Evolutionary conservation across 2,113 vertebrate genomes (phyloP), one percentile per base, ranked within the genome.

Genomic region (Etia nguti): DNA sequence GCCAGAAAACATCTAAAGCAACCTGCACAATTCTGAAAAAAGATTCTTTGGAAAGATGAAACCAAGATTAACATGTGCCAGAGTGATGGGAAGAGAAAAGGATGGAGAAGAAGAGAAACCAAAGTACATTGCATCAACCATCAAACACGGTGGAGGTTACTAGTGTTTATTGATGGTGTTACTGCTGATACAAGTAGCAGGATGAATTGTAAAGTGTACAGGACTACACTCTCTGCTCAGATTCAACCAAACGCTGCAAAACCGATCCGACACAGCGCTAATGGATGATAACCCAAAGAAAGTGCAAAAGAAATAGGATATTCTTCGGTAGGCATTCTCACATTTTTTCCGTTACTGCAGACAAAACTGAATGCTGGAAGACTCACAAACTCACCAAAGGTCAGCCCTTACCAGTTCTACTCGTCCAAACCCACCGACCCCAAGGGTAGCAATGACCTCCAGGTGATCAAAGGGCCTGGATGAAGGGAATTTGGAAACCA

Each of bases 351-450:
- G 68, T 18, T 75, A 46, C 22, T 75, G 22, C 22, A 75, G 68
- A 29, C 0, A 75, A 68, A 75, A 0, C 41, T 48, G 24, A 75
- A 46, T 0, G 8, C 6, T 48, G 68, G 24, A 29, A 75, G 15
- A 29, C 0, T 48, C 68, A 48, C 41, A 75, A 75, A 75, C 34
- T 65, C 34, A 2, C 20, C 10, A 2, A 22, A 38, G 0, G 0
- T 38, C 57, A 54, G 8, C 1, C 2, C 73, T 93, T 81, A 97
- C 96, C 96, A 97, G 91, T 73, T 97, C 96, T 3, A 97, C 96
- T 11, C 96, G 95, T 29, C 96, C 96, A 41, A 97, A 97, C 3
- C 96, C 96, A 4, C 96, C 96, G 1, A 97, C 95, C 6, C 96
- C 96, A 8, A 97, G 94, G 0, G 96, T 97, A 5, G 96, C 84